Evolutionary conservation across 1,140 invertebrate species (phyloP), one percentile per base, ranked within the genome.

Genomic region (Drosophila bifasciata): DNA sequence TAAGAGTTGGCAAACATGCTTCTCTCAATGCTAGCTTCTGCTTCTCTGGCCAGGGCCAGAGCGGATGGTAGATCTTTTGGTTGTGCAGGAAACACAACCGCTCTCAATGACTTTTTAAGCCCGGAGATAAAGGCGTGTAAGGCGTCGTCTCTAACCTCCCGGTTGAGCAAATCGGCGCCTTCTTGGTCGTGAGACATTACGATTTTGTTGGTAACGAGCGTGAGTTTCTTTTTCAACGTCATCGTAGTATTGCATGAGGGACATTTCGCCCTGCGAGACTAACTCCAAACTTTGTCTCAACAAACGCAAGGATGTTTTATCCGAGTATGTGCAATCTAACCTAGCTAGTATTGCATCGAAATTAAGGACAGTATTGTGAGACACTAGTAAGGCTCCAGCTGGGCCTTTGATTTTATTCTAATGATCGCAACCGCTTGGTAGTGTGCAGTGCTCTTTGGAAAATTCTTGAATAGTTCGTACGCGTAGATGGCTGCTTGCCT

Each of bases 401-500:
- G n/a, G 55, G 8, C 0, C 49, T 32, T 32, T 67, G 32, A 67
- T n/a, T 43, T 60, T 60, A 9, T 59, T 67, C 28, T 53, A 25
- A 57, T 57, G 21, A 64, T 64, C 6, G 45, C 55, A 5, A 41
- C 23, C 11, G 46, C 36, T 52, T 59, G 57, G 43, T 32, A 58
- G 19, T 51, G 40, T 19, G n/a, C n/a, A n/a, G 21, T 49, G 45
- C 62, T 58, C 23, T 28, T 41, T 19, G n/a, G 48, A 39, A 8
- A 52, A 0, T 17, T 5, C 17, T 53, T 45, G 16, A 62, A 48
- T 16, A 60, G 7, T n/a, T 68, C 49, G 16, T 60, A 60, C 5
- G 57, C 64, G 17, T 59, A 19, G 9, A 49, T 59, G 55, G 63
- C 63, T 13, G 63, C 16, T n/a, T n/a, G 63, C 15, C 40, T 66